Evolutionary conservation across 92 coral and sea anemone species (phyloP).

Genomic region (Diadumene lineata): DNA sequence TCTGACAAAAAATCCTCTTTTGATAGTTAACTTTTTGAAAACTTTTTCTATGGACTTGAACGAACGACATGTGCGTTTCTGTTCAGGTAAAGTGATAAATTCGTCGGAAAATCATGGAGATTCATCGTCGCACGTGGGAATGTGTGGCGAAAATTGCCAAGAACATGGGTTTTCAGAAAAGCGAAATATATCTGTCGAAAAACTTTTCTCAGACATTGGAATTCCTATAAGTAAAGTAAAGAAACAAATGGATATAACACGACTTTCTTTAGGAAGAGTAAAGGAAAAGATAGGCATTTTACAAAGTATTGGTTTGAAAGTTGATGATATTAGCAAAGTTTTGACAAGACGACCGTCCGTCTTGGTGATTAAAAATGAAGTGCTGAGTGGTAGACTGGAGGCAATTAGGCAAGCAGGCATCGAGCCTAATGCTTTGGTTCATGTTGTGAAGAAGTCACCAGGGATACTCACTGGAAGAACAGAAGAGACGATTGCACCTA

Average conservation of each 20-base stretch:
- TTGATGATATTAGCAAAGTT: conserved; percentile 44
- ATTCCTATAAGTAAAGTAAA: conserved; percentile 31
- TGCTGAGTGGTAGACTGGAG: conserved; percentile 55
- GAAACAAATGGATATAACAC: conserved; percentile 40
- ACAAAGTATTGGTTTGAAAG: conserved; percentile 48
- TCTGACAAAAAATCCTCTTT: neutral
- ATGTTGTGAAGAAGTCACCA: conserved; percentile 72
- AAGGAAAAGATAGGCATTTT: conserved; percentile 44
- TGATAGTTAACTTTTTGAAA: neutral
- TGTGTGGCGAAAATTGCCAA: neutral
- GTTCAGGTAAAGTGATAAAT: neutral
- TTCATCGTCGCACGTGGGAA: neutral
- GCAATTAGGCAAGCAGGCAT: conserved; percentile 69
- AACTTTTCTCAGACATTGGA: conserved; percentile 39
- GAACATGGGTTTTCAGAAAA: neutral
- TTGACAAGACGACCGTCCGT: conserved; percentile 70
- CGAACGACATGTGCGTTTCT: neutral
- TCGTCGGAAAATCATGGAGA: conserved; percentile 1
- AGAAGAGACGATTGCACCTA: conserved; percentile 61
- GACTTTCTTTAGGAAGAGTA: conserved; percentile 46
- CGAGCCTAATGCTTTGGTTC: conserved; percentile 52
- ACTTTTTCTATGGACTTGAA: neutral
- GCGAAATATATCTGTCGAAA: conserved; percentile 39
- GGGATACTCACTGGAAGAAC: conserved; percentile 82
- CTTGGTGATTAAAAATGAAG: conserved; percentile 59